These are phyloP conservation scores for Fundulus diaphanus DNA, from an alignment of 2,797 vertebrate genomes.

Conservation along the genomic window DNA sequence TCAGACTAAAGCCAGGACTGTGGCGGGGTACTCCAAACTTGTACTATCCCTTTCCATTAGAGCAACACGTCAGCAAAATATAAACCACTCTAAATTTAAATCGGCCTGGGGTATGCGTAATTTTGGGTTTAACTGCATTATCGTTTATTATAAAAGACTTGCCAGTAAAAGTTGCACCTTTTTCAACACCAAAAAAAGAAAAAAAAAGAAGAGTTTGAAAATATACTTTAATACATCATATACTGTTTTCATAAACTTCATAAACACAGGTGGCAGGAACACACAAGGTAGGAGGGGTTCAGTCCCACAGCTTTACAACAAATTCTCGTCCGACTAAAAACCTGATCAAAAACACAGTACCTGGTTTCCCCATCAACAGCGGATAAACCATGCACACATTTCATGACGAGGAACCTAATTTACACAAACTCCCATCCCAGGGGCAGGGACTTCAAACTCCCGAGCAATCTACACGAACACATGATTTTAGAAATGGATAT, in stretches of 20 bases:
- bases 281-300: slow-evolving; percentile 30
- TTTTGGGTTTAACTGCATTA: background rate
- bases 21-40: background rate
- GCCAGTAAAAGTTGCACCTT: background rate
- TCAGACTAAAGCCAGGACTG: background rate
- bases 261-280: slow-evolving; percentile 54
- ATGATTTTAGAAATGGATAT: slow-evolving; percentile 26
- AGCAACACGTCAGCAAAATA: background rate
- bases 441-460: slow-evolving; percentile 8
- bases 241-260: slow-evolving; percentile 44
- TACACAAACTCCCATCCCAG: slow-evolving; percentile 16
- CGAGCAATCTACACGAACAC: background rate
- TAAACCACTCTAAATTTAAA: background rate
- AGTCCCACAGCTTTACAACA: slow-evolving; percentile 48
- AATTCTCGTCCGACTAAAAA: slow-evolving; percentile 55
- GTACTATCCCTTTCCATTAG: background rate
- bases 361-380: slow-evolving; percentile 34
- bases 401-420: slow-evolving; percentile 14
- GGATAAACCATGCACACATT: slow-evolving; percentile 30
- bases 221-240: slow-evolving; percentile 76
- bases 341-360: slow-evolving; percentile 33
- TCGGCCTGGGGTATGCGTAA: background rate
- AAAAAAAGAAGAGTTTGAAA: slow-evolving; percentile 50
- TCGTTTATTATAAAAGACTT: background rate
- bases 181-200: slow-evolving; percentile 8